A percentile compares a stretch with the other conserved stretches of the same genome.
phyloP scores from a whole-genome alignment of 2,888 invertebrate species.

The Saturnia japonica region DNA sequence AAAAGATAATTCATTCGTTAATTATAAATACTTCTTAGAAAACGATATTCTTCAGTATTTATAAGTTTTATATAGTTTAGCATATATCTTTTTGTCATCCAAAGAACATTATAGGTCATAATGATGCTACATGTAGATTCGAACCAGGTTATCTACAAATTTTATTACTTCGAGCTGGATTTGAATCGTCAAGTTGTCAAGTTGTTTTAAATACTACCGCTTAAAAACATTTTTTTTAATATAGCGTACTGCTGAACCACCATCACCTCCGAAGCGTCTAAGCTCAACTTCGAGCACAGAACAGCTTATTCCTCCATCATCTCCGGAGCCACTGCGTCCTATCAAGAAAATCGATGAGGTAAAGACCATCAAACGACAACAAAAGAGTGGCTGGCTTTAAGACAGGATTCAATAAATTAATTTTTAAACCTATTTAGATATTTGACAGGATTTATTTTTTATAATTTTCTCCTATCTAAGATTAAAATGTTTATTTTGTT shows the following conservation, averaged over 20 bases:
- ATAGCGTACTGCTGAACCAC: conserved; percentile 40
- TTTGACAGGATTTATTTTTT: not conserved
- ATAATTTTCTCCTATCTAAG: not conserved
- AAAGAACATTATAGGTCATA: not conserved
- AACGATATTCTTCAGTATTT: not conserved
- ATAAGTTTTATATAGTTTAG: not conserved
- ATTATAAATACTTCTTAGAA: not conserved
- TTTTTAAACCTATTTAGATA: not conserved
- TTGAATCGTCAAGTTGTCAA: not conserved
- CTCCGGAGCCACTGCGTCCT: conserved; percentile 66
- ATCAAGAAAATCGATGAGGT: conserved; percentile 77
- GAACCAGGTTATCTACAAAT: too few relatives aligned
- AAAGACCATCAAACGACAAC: conserved; percentile 79
- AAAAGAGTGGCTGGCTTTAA: conserved; percentile 84
- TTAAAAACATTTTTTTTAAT: conserved; percentile 20
- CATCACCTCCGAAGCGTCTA: conserved; percentile 55
- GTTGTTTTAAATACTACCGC: not conserved
- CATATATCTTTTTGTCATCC: not conserved
- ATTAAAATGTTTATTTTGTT: not conserved
- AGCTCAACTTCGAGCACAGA: conserved; percentile 76
- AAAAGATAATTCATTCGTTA: not conserved
- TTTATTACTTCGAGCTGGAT: too few relatives aligned
- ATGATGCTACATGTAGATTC: too few relatives aligned
- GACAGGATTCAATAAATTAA: not conserved
- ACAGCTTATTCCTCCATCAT: conserved; percentile 70